Conservation (phyloP, 2,113 vertebrate species). For the Dipodomys ordii region DNA sequence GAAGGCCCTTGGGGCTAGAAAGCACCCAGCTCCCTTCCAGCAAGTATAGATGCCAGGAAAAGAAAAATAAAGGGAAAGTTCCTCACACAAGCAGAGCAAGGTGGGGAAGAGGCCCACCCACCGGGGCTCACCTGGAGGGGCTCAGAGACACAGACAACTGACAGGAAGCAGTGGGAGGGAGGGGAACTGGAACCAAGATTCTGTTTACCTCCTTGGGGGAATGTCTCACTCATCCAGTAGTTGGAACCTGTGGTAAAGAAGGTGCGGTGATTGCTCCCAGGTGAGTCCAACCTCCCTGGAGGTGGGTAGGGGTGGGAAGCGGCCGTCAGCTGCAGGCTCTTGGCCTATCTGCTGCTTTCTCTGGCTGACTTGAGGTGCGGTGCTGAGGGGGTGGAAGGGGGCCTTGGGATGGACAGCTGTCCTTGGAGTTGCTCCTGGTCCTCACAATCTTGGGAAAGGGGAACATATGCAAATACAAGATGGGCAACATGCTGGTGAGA, state of each 20-base stretch:
- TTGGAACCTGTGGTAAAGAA: not conserved
- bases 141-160: accelerated
- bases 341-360: not conserved
- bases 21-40: not conserved
- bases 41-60: not conserved
- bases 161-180: not conserved
- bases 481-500: not conserved
- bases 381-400: not conserved
- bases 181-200: not conserved
- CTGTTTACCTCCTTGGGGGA: not conserved
- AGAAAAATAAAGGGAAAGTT: not conserved
- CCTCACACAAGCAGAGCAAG: not conserved
- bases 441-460: not conserved
- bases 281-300: not conserved
- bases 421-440: too few species aligned
- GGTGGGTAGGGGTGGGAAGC: not conserved
- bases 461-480: conserved; percentile 5
- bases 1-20: not conserved
- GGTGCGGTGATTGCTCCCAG: too few species aligned
- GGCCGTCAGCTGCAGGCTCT: too few species aligned
- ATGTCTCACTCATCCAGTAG: not conserved
- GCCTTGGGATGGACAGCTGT: not conserved
- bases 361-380: not conserved
- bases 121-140: not conserved
- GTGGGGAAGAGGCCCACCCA: not conserved